These are phyloP conservation scores for Napeogenes sylphis DNA, from an alignment of 2,888 invertebrate species.

Conservation along the genomic window DNA sequence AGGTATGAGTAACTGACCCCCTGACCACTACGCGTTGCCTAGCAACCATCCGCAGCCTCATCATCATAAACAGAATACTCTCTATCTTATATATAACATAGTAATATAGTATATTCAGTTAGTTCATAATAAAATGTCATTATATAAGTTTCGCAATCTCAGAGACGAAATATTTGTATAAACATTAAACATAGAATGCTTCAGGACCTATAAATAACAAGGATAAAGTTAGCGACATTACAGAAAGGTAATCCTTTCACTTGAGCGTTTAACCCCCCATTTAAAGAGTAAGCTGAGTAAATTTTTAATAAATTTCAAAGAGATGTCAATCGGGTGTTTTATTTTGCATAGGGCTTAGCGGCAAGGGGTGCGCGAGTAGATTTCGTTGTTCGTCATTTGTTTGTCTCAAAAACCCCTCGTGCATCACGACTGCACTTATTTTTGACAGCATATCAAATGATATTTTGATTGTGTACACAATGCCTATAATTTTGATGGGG, in stretches of 20 bases:
- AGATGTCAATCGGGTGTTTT: conserved; percentile 77
- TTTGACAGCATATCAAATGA: conserved; percentile 68
- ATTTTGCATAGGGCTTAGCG: conserved; percentile 75
- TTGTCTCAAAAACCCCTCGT: conserved; percentile 50
- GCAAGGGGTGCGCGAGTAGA: conserved; percentile 71
- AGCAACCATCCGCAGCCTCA: conserved; percentile 70
- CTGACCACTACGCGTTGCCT: conserved; percentile 71
- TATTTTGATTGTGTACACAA: conserved; percentile 53
- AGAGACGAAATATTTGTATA: conserved; percentile 10
- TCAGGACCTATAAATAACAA: conserved; percentile 35
- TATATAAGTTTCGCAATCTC: no score
- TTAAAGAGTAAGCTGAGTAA: conserved; percentile 70
- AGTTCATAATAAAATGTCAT: no score
- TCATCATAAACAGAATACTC: conserved; percentile 73
- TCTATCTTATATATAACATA: conserved; percentile 32
- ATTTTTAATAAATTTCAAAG: conserved; percentile 77
- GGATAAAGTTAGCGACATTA: conserved; percentile 37
- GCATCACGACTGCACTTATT: conserved; percentile 58
- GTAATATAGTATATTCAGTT: neutral
- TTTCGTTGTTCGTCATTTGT: conserved; percentile 77
- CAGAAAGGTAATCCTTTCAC: conserved; percentile 65
- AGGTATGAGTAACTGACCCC: conserved; percentile 63
- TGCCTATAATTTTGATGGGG: conserved; percentile 30
- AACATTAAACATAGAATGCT: conserved; percentile 5
- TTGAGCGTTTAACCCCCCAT: conserved; percentile 71